Base-by-base conservation (phyloP, 2,888 invertebrate species). In the Hirtodrosophila alboralis region DNA sequence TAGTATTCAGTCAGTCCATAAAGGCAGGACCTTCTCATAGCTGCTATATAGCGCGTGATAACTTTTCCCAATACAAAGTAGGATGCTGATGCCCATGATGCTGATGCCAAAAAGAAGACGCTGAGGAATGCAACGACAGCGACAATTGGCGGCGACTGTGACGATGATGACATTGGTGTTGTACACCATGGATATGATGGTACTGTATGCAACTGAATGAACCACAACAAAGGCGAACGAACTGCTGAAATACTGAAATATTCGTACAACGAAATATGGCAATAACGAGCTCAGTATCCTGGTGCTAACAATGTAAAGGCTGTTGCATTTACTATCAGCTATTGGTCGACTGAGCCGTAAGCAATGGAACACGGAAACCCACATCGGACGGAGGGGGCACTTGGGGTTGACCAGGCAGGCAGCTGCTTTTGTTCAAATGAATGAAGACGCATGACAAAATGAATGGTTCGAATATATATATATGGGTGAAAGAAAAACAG, bases 11-110 rank as follows among this genome's bases (percentile, higher is more conserved):
- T 16, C 26, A 41, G 54, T 48, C 18, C 16, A 44, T 16, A 66
- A 66, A 60, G 45, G 34, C 53, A 38, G 61, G 61, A 40, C 16
- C 52, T 38, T 34, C 34, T 36, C 57, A 51, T 52, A 27, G 58
- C 45, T 57, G 69, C 49, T 51, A 44, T 51, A 44, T 60, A 60
- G 56, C 56, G 61, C 63, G 61, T 47, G 63, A 84, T 68, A 68
- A 45, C 27, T 45, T 83, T 76, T 84, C n/a, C n/a, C 68, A 76
- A 76, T 84, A 84, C 84, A 85, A 83, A 68, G 66, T 83, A 62
- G 27, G 18, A 36, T 34, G n/a, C 49, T 79, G 74, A 76, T 69
- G 64, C 73, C 64, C 76, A 65, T 62, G 73, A 59, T 62, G 60
- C 54, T 65, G 65, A n/a, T n/a, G n/a, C n/a, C 74, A 65, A 65